phyloP scores from a whole-genome alignment of 2,113 vertebrate species.

The Strix aluco region DNA sequence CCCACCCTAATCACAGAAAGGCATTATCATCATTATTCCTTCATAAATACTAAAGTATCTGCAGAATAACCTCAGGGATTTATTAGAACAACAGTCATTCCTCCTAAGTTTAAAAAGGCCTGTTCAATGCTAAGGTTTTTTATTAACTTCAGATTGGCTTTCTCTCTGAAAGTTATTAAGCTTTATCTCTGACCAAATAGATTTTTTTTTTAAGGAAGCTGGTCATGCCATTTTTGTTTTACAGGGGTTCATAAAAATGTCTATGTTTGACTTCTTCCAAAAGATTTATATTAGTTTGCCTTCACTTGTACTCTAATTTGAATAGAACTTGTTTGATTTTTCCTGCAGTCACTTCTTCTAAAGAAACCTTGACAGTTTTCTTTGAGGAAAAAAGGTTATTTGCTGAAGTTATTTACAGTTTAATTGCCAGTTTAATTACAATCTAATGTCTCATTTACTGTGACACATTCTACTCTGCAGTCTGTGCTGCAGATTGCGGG shows the following conservation, averaged over 20 bases:
- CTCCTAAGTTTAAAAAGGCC: neutral
- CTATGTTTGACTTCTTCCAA: neutral
- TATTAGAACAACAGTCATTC: neutral
- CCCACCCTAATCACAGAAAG: neutral
- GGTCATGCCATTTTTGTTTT: neutral
- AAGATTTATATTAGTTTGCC: neutral
- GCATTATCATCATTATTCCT: neutral
- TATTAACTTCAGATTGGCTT: conserved; percentile 6
- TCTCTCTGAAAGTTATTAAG: neutral
- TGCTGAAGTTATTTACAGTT: conserved; percentile 38
- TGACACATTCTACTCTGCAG: neutral
- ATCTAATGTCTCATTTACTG: neutral
- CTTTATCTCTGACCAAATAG: neutral
- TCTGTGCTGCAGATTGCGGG: neutral
- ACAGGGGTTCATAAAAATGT: neutral
- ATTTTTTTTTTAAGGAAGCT: neutral
- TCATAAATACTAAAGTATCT: neutral
- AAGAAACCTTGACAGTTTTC: neutral
- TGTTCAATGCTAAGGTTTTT: neutral
- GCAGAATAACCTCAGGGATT: conserved; percentile 3
- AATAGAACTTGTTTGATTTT: neutral
- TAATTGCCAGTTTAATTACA: conserved; percentile 43
- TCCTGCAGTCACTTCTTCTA: neutral
- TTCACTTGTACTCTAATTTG: neutral
- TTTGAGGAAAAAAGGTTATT: conserved; percentile 20